phyloP scores from a whole-genome alignment of 2,888 invertebrate species.

The Caradrina kadenii region DNA sequence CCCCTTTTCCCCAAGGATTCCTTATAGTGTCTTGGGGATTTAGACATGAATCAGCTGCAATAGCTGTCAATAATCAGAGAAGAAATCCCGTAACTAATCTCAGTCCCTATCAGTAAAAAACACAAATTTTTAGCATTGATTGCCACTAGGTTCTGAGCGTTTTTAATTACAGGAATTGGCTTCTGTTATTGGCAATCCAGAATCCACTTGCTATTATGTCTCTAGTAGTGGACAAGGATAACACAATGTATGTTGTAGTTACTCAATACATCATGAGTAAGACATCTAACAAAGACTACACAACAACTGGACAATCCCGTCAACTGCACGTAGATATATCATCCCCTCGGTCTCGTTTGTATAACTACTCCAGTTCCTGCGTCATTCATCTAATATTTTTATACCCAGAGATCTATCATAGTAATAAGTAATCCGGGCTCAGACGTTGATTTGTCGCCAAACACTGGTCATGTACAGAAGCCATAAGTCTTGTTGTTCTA shows the following conservation, averaged over 20 bases:
- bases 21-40: no score
- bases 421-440: conserved; percentile 26
- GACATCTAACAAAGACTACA: not conserved
- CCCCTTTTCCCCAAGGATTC: no score
- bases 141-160: no score
- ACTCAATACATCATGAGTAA: not conserved
- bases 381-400: not conserved
- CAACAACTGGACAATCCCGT: not conserved
- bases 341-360: not conserved
- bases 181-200: no score
- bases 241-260: not conserved
- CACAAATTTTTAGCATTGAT: no score
- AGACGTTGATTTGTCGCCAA: conserved; percentile 51
- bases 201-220: no score
- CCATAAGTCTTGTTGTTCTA: conserved; percentile 43
- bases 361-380: not conserved
- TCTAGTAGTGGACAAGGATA: not conserved
- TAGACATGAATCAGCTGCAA: no score
- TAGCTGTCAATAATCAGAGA: no score
- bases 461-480: conserved; percentile 39
- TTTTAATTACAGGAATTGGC: no score
- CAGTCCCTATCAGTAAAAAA: no score
- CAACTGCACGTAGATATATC: not conserved
- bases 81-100: no score
- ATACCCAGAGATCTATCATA: conserved; percentile 25